phyloP scores from a whole-genome alignment of 2,888 invertebrate species.

The Parelbella ahira region DNA sequence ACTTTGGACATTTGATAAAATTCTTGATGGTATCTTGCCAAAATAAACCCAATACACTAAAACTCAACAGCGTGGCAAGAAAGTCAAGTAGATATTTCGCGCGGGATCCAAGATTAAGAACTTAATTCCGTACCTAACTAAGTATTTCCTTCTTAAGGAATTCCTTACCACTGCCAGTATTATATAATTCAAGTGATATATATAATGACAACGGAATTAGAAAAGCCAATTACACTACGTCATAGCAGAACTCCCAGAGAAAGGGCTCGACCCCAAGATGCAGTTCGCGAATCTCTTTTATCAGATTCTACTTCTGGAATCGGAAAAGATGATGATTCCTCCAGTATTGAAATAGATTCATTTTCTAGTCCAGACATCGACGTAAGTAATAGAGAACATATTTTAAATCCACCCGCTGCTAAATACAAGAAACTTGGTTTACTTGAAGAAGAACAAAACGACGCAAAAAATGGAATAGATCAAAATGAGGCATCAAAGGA shows the following conservation, averaged over 20 bases:
- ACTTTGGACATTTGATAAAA: constrained; percentile 44
- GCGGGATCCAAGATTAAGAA: constrained; percentile 82
- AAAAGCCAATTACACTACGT: constrained; percentile 46
- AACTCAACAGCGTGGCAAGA: constrained; percentile 74
- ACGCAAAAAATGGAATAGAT: constrained; percentile 25
- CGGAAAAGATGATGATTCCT: constrained; percentile 64
- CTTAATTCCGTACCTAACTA: constrained; percentile 47
- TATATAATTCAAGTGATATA: constrained; percentile 42
- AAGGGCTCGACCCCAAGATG: constrained; percentile 43
- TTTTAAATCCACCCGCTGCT: constrained; percentile 21
- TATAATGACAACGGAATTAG: constrained; percentile 58
- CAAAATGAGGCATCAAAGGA: constrained; percentile 33
- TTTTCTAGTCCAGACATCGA: constrained; percentile 67
- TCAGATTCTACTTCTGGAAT: constrained; percentile 76
- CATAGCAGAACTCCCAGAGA: constrained; percentile 52
- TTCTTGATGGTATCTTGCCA: constrained; percentile 80
- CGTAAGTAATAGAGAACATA: constrained; percentile 45
- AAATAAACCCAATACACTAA: constrained; percentile 73
- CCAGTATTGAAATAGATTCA: constrained; percentile 51
- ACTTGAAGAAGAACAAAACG: constrained; percentile 29
- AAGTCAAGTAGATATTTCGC: constrained; percentile 74
- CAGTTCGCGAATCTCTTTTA: constrained; percentile 59
- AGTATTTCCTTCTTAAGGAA: too few species aligned
- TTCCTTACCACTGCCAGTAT: constrained; percentile 51
- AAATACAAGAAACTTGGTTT: constrained; percentile 30